Evolutionary conservation across 2,797 vertebrate genomes (phyloP), one percentile per base, ranked within the genome.

Genomic region (Hybognathus amarus): DNA sequence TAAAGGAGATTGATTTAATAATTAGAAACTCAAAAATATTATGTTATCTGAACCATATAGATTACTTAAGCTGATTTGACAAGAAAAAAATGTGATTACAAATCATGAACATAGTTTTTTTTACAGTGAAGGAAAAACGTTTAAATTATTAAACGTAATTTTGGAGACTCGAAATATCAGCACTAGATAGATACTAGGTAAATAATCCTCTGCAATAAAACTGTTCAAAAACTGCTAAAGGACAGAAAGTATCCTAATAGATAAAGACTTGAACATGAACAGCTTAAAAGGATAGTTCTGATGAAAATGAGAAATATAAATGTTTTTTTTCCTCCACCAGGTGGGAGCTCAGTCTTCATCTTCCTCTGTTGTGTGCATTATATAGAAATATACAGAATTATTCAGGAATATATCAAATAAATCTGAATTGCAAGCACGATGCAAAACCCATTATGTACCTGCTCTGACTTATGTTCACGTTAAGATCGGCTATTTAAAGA

Each of bases 321-420:
- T 27, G 36, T 56, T 71, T 15, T 36, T 36, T 36, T 36, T 17
- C 2, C n/a, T 33, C 85, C 87, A 86, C 80, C 77, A 63, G 87
- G 54, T 80, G 87, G 87, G 85, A 36, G 73, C 85, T 86, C 79
- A 77, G 38, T 78, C 79, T 36, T 22, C n/a, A 75, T 30, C 13
- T 42, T 45, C 47, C 27, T 40, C 13, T 22, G 1, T 6, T 15
- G 17, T 70, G 40, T 78, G 0, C 33, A 13, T 6, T 33, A 33
- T 30, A 30, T 30, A 30, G 2, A 33, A 33, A 33, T 2, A 33
- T 3, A 33, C 30, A 33, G 30, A 33, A 33, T 33, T 33, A 33
- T 33, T 3, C 42, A 82, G 40, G 50, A 52, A 74, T 20, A 54
- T 9, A 54, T 56, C 0, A 17, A 67, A 82, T 76, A 42, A 17